Conservation (phyloP, 2,797 vertebrate genomes). For the Telmatherina bonti region DNA sequence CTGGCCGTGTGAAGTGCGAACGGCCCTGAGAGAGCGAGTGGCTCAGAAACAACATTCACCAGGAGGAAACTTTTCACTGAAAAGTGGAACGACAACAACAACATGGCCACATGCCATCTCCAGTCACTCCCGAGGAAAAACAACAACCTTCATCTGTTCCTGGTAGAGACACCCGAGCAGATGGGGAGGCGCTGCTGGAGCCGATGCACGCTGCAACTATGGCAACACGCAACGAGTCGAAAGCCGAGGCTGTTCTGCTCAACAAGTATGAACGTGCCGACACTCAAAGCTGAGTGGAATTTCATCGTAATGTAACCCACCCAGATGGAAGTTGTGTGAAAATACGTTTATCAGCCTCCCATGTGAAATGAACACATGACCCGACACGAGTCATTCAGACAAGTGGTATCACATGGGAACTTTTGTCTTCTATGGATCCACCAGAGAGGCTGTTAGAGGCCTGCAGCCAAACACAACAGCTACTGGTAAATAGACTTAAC, state of each 20-base stretch:
- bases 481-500: constrained; percentile 7
- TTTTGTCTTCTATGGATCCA: background rate
- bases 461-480: constrained; percentile 14
- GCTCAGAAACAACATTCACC: constrained; percentile 39
- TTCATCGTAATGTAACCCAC: constrained; percentile 8
- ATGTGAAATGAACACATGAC: constrained; percentile 1
- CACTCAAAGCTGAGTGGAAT: constrained; percentile 9
- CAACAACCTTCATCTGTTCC: constrained; percentile 46
- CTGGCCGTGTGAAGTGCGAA: constrained; percentile 55
- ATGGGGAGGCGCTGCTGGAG: constrained; percentile 35
- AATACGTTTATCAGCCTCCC: background rate
- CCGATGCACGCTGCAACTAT: constrained; percentile 26
- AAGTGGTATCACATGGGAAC: background rate
- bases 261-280: constrained; percentile 21
- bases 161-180: constrained; percentile 41
- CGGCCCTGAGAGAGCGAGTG: constrained; percentile 45
- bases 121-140: constrained; percentile 13
- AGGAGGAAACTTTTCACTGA: constrained; percentile 47
- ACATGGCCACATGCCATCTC: constrained; percentile 41
- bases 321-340: constrained; percentile 1
- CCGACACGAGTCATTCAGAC: constrained; percentile 8
- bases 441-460: too few relatives aligned
- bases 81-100: constrained; percentile 47
- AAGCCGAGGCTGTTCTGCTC: constrained; percentile 12
- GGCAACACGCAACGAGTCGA: constrained; percentile 16